A percentile compares a stretch with the other conserved stretches of the same genome.
These are phyloP conservation scores for Aramus guarauna DNA, from an alignment of 2,113 vertebrate genomes.

Conservation along the genomic window DNA sequence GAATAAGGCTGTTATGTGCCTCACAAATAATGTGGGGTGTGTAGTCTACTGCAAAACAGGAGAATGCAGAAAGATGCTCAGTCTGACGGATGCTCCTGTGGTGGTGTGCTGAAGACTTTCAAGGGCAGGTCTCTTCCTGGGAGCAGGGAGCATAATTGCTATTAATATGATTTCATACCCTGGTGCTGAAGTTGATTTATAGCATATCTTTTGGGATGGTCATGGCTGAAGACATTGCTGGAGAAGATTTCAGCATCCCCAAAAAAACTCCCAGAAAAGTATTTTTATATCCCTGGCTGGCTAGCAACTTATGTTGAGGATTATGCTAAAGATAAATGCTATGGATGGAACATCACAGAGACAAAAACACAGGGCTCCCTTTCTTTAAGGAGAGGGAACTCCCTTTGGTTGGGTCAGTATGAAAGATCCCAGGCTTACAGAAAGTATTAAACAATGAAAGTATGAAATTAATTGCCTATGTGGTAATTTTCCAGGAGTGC, in stretches of 20 bases:
- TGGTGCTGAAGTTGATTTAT: not conserved
- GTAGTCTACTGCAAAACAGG: not conserved
- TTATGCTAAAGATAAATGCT: not conserved
- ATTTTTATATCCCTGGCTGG: not conserved
- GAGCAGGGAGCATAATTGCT: not conserved
- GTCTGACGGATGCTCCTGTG: not conserved
- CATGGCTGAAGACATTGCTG: not conserved
- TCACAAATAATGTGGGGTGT: not conserved
- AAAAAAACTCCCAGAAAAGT: not conserved
- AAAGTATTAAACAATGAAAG: not conserved
- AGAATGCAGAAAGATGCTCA: not conserved
- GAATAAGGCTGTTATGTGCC: not conserved
- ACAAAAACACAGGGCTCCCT: not conserved
- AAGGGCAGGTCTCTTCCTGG: not conserved
- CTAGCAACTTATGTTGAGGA: not conserved
- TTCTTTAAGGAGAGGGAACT: not conserved
- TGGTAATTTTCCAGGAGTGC: not conserved
- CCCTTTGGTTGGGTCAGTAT: not conserved
- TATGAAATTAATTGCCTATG: not conserved
- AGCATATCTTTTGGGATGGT: not conserved
- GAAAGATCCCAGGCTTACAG: not conserved
- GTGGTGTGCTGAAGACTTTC: not conserved
- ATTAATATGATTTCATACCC: not conserved
- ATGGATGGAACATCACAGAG: not conserved
- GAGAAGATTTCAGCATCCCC: not conserved